A percentile compares a stretch with the other conserved stretches of the same genome.
Conservation (phyloP, 37 sponge, comb jelly and placozoan genomes). For the Eunapius fragilis region DNA sequence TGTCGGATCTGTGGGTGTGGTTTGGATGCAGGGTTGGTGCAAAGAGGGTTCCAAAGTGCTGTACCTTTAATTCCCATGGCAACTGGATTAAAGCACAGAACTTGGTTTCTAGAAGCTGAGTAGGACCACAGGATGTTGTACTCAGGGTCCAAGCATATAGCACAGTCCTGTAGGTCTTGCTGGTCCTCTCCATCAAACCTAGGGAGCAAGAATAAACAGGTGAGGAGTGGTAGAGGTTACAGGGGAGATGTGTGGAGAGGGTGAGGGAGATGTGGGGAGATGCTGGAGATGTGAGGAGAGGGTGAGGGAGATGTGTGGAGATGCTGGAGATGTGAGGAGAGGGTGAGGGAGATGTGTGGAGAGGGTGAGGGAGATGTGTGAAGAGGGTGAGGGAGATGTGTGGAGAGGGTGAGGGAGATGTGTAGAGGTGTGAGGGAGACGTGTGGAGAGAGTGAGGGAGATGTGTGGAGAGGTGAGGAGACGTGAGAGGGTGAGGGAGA, state of each 20-base stretch:
- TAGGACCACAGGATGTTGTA: constrained; percentile 83
- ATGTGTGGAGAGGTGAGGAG: too few relatives aligned
- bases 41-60: not conserved
- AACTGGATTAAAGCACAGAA: constrained; percentile 77
- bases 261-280: not conserved
- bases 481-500: too few relatives aligned
- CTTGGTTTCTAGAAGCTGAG: constrained; percentile 5
- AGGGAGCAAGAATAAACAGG: not conserved
- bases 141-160: constrained; percentile 75
- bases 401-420: too few relatives aligned
- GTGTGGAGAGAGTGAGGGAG: too few relatives aligned
- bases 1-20: constrained; percentile 41
- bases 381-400: too few relatives aligned
- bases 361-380: too few relatives aligned
- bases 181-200: constrained; percentile 72
- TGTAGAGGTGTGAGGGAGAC: too few relatives aligned
- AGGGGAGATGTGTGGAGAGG: not conserved
- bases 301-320: not conserved
- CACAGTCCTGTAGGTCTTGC: constrained; percentile 47
- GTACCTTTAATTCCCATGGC: constrained; percentile 67
- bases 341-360: too few relatives aligned
- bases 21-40: not conserved
- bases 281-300: too few relatives aligned
- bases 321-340: too few relatives aligned
- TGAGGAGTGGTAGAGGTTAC: not conserved